Evolutionary conservation across 2,113 vertebrate genomes (phyloP), one percentile per base, ranked within the genome.

Genomic region (Eolophus roseicapilla): DNA sequence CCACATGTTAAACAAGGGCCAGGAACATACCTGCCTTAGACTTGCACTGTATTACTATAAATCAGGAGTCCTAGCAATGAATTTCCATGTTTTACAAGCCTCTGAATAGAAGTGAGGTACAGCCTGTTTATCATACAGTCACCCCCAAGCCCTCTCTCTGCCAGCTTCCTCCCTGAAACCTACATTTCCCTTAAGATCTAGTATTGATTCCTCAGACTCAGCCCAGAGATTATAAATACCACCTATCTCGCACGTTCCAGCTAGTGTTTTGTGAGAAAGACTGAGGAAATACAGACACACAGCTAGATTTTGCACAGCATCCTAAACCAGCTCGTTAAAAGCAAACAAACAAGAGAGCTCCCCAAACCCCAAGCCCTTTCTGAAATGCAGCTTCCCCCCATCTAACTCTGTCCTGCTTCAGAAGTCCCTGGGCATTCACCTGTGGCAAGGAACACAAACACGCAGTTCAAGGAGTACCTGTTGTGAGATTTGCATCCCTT

Each of bases 181-280:
- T 63, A 17, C 52, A 27, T 82, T 91, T 79, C 43, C n/a, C 15
- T 86, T n/a, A 63, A 86, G 76, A 88, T 70, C 41, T 57, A 29
- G 46, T 78, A 89, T 29, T 75, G 74, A 87, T 75, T 91, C 74
- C 52, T 93, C 74, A 87, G 19, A 33, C 23, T 78, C 77, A 78
- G 46, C 37, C 50, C 46, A 55, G 52, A 81, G 77, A 75, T 91
- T 89, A 82, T 63, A 96, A 87, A 92, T 91, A 91, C 65, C 55
- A 28, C 31, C 3, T 35, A 29, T 86, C 73, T 96, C 65, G 77
- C 69, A 71, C 5, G 0, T 89, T 75, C 46, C 84, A 71, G 77
- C 41, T 43, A 92, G 49, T 10, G 46, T 84, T 86, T 86, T 67
- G 43, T 71, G 47, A 96, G 69, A 82, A 91, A 93, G 81, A 41